phyloP scores from a whole-genome alignment of 2,113 vertebrate species.

The Syrmaticus mikado region DNA sequence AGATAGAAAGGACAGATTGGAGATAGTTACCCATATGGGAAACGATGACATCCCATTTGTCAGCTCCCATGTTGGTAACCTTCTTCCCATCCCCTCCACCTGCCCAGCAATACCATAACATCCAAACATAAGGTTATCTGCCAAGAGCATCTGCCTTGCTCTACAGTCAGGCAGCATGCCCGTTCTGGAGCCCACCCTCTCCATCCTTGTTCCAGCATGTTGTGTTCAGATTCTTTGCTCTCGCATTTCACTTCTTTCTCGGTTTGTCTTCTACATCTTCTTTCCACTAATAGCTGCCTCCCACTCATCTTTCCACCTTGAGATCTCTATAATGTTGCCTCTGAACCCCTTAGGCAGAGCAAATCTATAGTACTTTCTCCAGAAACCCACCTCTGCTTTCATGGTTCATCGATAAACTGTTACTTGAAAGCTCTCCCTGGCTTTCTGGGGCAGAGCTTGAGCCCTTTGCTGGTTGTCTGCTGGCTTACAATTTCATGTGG shows the following conservation, averaged over 20 bases:
- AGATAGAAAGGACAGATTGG: conserved; percentile 15
- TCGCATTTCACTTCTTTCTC: not conserved
- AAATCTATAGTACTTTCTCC: not conserved
- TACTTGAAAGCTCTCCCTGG: not conserved
- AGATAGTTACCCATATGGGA: conserved; percentile 52
- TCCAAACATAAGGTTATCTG: conserved; percentile 29
- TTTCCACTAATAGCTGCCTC: not conserved
- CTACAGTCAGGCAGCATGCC: not conserved
- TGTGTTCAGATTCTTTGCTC: not conserved
- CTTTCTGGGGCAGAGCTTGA: not conserved
- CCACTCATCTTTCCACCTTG: not conserved
- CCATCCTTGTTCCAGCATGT: not conserved
- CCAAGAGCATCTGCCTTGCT: conserved; percentile 59
- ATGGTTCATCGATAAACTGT: not conserved
- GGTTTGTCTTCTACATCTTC: not conserved
- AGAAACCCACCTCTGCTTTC: not conserved
- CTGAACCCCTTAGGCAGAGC: not conserved
- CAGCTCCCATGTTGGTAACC: conserved; percentile 28
- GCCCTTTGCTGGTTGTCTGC: not conserved
- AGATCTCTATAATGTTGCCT: not conserved
- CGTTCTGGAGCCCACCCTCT: not conserved
- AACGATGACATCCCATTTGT: conserved; percentile 62
- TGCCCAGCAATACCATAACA: not conserved
- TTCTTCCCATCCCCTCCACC: conserved; percentile 45
- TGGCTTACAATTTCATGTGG: not conserved